phyloP scores from a whole-genome alignment of 2,113 vertebrate genomes.

The Anhinga rufa region DNA sequence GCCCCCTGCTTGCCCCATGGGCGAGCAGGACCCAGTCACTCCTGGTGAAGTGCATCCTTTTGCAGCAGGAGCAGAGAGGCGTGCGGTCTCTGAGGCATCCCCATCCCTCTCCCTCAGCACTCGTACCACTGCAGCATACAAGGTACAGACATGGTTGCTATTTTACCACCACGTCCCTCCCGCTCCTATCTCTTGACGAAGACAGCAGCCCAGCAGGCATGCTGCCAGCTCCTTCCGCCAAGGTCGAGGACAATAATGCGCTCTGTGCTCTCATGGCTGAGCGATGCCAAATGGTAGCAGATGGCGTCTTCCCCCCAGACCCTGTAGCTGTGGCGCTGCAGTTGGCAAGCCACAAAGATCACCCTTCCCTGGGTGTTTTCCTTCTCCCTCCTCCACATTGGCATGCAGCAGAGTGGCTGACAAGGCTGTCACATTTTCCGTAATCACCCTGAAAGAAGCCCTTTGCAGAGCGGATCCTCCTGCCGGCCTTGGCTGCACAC shows the following conservation, averaged over 20 bases:
- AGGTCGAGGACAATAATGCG: conserved; percentile 61
- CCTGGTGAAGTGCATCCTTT: accelerated
- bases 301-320: conserved; percentile 38
- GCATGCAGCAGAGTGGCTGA: background rate
- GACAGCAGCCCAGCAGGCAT: background rate
- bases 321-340: background rate
- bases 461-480: background rate
- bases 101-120: background rate
- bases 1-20: background rate
- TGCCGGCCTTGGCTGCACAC: background rate
- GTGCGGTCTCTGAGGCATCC: accelerated
- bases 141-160: background rate
- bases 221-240: conserved; percentile 19
- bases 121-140: background rate
- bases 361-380: conserved; percentile 66
- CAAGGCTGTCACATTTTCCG: conserved; percentile 60
- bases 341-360: conserved; percentile 38
- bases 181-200: background rate
- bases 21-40: accelerated
- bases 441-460: background rate
- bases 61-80: accelerated
- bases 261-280: conserved; percentile 54
- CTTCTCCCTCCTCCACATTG: background rate
- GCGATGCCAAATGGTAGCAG: conserved; percentile 61
- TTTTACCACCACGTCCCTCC: background rate